phyloP scores from a whole-genome alignment of 2,797 vertebrate species.

The Helarctos malayanus region DNA sequence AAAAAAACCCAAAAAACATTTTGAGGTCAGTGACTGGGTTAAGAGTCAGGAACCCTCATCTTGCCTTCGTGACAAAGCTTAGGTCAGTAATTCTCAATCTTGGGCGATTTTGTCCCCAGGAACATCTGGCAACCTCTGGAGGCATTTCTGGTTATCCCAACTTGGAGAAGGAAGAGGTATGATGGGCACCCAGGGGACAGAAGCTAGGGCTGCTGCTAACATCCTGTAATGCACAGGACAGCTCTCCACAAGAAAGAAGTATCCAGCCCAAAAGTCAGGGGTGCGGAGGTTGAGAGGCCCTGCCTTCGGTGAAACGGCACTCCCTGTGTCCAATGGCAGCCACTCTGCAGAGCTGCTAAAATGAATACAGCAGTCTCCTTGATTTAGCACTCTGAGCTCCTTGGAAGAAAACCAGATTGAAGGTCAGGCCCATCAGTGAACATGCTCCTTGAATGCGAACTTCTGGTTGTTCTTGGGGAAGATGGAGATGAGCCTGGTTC shows the following conservation, averaged over 20 bases:
- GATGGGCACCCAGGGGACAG: neutral
- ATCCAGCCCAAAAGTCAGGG: neutral
- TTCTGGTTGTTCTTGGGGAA: neutral
- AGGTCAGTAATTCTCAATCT: neutral
- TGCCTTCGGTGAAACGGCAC: neutral
- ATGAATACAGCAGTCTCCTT: neutral
- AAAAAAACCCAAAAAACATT: neutral
- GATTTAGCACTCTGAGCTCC: neutral
- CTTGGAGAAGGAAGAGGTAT: neutral
- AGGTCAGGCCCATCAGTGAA: neutral
- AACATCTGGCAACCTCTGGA: neutral
- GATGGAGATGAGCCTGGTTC: neutral
- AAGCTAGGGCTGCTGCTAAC: neutral
- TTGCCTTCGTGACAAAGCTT: neutral
- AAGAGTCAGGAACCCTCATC: constrained; percentile 3
- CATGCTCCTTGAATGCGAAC: neutral
- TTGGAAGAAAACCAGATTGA: neutral
- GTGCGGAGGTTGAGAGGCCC: neutral
- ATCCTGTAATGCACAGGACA: neutral
- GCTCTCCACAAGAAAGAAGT: neutral
- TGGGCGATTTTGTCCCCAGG: neutral
- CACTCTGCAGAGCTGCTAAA: neutral
- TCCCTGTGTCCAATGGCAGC: neutral
- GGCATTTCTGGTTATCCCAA: neutral
- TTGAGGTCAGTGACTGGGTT: neutral